Percentiles rank a stretch among this genome's conserved stretches.
Conservation (phyloP, 2,797 vertebrate species). For the Petrocephalus schoutedeni region DNA sequence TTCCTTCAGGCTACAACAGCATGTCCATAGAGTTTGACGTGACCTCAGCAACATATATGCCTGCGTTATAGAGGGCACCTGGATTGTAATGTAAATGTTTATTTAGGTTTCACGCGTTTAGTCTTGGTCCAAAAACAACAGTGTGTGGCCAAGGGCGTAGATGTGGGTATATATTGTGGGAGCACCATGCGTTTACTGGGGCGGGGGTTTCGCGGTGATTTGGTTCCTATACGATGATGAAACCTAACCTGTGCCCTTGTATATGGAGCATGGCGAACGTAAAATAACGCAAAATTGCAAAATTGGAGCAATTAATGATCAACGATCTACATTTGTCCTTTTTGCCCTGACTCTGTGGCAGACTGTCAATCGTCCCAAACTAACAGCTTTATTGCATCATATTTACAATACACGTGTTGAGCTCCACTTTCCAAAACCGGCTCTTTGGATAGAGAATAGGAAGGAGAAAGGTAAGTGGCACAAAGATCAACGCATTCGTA, state of each 20-base stretch:
- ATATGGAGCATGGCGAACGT: not conserved
- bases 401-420: conserved; percentile 32
- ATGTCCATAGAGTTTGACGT: not conserved
- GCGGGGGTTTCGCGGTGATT: not conserved
- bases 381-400: conserved; percentile 34
- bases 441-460: conserved; percentile 22
- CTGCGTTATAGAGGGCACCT: not conserved
- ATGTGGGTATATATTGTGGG: not conserved
- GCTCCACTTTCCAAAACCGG: conserved; percentile 28
- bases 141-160: not conserved
- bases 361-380: conserved; percentile 7
- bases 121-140: not conserved
- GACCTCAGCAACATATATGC: not conserved
- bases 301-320: not conserved
- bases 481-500: conserved; percentile 54
- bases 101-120: not conserved
- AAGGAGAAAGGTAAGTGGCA: conserved; percentile 45
- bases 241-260: not conserved
- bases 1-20: not conserved
- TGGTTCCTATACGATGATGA: not conserved
- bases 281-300: not conserved
- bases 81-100: not conserved
- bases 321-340: conserved; percentile 1
- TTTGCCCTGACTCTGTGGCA: not conserved
- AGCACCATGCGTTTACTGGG: not conserved